These are phyloP conservation scores for Hydriomena furcata DNA, from an alignment of 2,888 invertebrate genomes.

Conservation along the genomic window DNA sequence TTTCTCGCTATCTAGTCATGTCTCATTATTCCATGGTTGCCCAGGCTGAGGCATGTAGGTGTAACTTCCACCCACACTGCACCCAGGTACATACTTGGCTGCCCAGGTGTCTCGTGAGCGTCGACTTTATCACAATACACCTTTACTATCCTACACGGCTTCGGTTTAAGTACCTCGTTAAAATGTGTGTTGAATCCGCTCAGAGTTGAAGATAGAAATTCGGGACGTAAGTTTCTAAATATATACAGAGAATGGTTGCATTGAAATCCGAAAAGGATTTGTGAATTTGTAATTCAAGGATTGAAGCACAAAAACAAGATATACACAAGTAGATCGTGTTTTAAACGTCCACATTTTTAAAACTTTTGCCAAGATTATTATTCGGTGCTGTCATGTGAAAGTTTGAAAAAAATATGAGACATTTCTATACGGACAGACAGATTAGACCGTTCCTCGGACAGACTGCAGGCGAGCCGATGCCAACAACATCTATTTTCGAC, in stretches of 20 bases:
- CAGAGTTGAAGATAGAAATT: slow-evolving; percentile 6
- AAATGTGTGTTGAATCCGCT: slow-evolving; percentile 17
- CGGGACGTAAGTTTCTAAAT: slow-evolving; percentile 5
- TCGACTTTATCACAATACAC: slow-evolving; percentile 24
- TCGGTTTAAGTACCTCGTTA: slow-evolving; percentile 26
- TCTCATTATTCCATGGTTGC: slow-evolving; percentile 48
- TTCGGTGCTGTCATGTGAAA: slow-evolving; percentile 17
- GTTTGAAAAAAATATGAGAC: slow-evolving; percentile 37
- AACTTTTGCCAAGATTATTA: slow-evolving; percentile 10
- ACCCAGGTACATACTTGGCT: slow-evolving; percentile 67
- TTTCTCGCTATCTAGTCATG: slow-evolving; percentile 43
- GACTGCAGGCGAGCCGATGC: slow-evolving; percentile 62
- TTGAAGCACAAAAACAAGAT: too few species aligned
- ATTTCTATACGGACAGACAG: slow-evolving; percentile 47
- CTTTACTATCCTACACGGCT: slow-evolving; percentile 26
- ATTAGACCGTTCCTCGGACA: slow-evolving; percentile 42
- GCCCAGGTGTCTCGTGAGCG: slow-evolving; percentile 20
- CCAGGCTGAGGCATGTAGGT: slow-evolving; percentile 51
- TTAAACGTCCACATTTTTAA: too few species aligned
- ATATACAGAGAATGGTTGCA: neutral
- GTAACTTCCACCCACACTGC: slow-evolving; percentile 67
- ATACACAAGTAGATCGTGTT: too few species aligned
- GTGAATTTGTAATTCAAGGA: neutral
- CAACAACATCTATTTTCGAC: slow-evolving; percentile 73
- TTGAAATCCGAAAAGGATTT: neutral